These are phyloP conservation scores for Motacilla tschutschensis DNA, from an alignment of 2,113 vertebrate species.

Conservation along the genomic window DNA sequence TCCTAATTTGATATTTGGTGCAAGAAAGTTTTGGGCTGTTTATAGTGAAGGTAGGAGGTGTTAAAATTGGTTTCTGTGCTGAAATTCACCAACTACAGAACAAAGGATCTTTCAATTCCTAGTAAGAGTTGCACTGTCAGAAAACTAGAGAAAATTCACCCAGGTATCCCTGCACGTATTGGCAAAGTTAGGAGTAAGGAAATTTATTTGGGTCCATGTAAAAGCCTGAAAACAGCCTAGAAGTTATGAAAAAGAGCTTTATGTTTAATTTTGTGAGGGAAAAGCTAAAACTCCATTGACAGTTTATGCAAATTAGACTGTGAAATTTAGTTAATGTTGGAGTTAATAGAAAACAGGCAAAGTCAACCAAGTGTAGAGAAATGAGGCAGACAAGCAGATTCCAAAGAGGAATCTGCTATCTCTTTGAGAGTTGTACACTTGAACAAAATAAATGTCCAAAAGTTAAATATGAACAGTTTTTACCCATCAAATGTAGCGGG, in stretches of 20 bases:
- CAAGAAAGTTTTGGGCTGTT: background rate
- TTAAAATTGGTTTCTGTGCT: background rate
- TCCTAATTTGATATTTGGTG: background rate
- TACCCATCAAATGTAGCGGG: background rate
- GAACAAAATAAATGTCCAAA: background rate
- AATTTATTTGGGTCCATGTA: background rate
- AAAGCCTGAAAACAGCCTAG: background rate
- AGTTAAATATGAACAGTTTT: background rate
- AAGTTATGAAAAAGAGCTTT: background rate
- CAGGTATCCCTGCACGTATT: background rate
- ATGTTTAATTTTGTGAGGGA: background rate
- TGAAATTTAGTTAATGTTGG: background rate
- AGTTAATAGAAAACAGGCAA: background rate
- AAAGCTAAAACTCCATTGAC: background rate
- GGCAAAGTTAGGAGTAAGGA: background rate
- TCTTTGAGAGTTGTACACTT: background rate
- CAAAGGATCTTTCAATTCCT: background rate
- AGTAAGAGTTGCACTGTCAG: background rate
- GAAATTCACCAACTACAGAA: background rate
- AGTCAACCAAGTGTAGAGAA: background rate
- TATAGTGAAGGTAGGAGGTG: slow-evolving; percentile 13
- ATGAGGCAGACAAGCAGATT: background rate
- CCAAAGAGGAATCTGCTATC: background rate
- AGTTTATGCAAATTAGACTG: background rate
- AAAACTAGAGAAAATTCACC: background rate